Conservation (phyloP, 2,888 invertebrate genomes). For the Drosophila sordidapex region DNA sequence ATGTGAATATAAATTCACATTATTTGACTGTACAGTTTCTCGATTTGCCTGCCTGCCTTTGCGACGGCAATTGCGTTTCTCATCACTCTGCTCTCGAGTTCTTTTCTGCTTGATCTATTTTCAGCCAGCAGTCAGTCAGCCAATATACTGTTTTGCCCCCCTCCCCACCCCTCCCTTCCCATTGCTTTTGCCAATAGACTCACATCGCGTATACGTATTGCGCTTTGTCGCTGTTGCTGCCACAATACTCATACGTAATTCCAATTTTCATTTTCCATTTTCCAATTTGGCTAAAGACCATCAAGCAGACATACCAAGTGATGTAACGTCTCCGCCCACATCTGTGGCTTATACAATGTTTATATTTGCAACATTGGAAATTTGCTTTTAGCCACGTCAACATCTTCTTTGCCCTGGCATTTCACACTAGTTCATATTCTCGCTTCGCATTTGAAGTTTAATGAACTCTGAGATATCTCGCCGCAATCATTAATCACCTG, state of each 20-base stretch:
- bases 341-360: slow-evolving; percentile 37
- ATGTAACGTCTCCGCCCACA: slow-evolving; percentile 47
- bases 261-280: slow-evolving; percentile 41
- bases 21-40: slow-evolving; percentile 47
- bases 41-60: slow-evolving; percentile 43
- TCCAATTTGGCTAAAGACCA: slow-evolving; percentile 37
- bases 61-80: slow-evolving; percentile 60
- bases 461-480: slow-evolving; percentile 25
- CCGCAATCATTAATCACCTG: slow-evolving; percentile 38
- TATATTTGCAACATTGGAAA: slow-evolving; percentile 27
- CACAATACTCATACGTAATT: slow-evolving; percentile 48
- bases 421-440: neutral
- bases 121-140: slow-evolving; percentile 56
- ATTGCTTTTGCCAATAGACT: slow-evolving; percentile 5
- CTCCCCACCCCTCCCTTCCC: no score
- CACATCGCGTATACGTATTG: slow-evolving; percentile 56
- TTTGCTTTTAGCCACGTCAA: slow-evolving; percentile 15
- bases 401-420: slow-evolving; percentile 5
- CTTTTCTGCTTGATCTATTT: slow-evolving; percentile 81
- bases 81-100: slow-evolving; percentile 25
- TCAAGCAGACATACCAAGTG: slow-evolving; percentile 31
- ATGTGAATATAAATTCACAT: slow-evolving; percentile 3
- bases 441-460: slow-evolving; percentile 23
- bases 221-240: slow-evolving; percentile 32
- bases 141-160: slow-evolving; percentile 2